Conservation (phyloP, 2,888 invertebrate genomes). For the Imbricaverruca yamaguchii region DNA sequence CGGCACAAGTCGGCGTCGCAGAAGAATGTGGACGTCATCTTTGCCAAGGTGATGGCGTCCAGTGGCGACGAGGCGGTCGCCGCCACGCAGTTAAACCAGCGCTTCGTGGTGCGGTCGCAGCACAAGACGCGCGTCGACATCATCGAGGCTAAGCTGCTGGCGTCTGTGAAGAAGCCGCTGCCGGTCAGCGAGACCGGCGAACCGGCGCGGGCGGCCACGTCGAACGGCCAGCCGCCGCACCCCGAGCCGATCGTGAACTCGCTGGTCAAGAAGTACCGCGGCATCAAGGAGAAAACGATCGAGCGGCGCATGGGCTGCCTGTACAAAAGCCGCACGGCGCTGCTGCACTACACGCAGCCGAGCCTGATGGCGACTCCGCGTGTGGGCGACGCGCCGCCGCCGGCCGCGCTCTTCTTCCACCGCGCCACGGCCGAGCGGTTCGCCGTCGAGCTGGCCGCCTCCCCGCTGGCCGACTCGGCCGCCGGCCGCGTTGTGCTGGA, state of each 20-base stretch:
- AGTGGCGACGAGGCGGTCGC: not conserved
- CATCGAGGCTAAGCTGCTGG: not conserved
- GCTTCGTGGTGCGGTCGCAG: not conserved
- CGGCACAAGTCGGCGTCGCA: not conserved
- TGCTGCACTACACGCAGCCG: not conserved
- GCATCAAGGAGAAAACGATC: not conserved
- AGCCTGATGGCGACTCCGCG: not conserved
- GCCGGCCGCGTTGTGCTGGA: not conserved
- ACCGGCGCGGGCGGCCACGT: not conserved
- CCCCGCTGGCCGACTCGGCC: not conserved
- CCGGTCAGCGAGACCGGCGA: not conserved
- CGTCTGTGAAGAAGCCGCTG: not conserved
- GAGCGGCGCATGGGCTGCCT: constrained; percentile 5
- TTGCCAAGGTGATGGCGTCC: not conserved
- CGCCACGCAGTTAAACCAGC: not conserved
- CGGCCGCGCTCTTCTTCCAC: not conserved
- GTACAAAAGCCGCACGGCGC: not conserved
- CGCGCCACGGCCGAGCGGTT: constrained; percentile 4
- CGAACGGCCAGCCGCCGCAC: not conserved
- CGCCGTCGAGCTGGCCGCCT: constrained; percentile 1
- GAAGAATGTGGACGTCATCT: not conserved
- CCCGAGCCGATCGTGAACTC: not conserved
- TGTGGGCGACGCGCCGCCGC: not conserved
- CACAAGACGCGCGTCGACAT: constrained; percentile 4
- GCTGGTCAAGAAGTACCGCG: not conserved